A percentile compares a stretch with the other conserved stretches of the same genome.
Conservation (phyloP, 2,113 vertebrate genomes). For the Spea multiplicata region DNA sequence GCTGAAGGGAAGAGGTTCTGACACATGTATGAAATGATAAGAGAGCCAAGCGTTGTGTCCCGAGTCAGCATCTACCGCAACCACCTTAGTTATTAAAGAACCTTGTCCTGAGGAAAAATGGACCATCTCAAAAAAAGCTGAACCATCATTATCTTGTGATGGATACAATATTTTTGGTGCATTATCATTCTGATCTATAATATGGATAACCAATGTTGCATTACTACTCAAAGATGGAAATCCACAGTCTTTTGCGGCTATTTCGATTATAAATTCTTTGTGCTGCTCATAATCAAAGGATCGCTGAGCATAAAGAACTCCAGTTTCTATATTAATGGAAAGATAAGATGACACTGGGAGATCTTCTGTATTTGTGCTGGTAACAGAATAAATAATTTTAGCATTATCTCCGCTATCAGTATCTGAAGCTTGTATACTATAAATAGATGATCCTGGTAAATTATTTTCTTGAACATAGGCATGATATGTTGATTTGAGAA, state of each 20-base stretch:
- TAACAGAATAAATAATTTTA: constrained; percentile 12
- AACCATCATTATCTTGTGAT: constrained; percentile 24
- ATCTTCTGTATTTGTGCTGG: not conserved
- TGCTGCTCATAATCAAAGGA: constrained; percentile 84
- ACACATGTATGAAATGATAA: constrained; percentile 37
- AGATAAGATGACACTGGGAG: constrained; percentile 41
- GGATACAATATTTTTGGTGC: constrained; percentile 34
- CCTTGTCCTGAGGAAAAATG: constrained; percentile 12
- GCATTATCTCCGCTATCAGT: constrained; percentile 17
- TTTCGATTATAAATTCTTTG: constrained; percentile 26
- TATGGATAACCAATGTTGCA: constrained; percentile 60
- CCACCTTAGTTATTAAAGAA: constrained; percentile 58
- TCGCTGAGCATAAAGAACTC: constrained; percentile 46
- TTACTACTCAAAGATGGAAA: constrained; percentile 67
- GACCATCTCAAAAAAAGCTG: constrained; percentile 45
- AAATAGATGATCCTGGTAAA: constrained; percentile 20
- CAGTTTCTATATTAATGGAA: constrained; percentile 38
- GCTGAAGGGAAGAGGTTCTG: constrained; percentile 31
- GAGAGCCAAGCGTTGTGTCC: constrained; percentile 63
- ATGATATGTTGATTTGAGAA: constrained; percentile 46
- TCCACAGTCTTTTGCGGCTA: constrained; percentile 21
- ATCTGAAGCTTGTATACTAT: constrained; percentile 41
- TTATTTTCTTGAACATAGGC: constrained; percentile 50
- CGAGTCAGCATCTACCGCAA: constrained; percentile 62
- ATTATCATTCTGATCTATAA: constrained; percentile 57